Percentiles rank a stretch among this genome's conserved stretches.
These are phyloP conservation scores for Scrobipalpa atriplicella DNA, from an alignment of 2,888 invertebrate genomes.

Conservation along the genomic window DNA sequence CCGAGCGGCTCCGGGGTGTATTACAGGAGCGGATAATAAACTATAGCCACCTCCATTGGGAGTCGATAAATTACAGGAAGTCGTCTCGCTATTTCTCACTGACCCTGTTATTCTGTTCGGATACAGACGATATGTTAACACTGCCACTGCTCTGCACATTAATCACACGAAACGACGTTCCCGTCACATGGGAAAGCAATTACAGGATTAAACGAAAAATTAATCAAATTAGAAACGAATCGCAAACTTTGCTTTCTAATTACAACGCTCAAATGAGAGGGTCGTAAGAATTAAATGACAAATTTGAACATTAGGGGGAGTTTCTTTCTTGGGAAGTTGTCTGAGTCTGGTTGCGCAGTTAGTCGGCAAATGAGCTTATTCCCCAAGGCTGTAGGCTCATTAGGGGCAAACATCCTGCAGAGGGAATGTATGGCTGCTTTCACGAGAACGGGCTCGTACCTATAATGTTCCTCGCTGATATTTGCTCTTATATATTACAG, in stretches of 20 bases:
- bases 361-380: constrained; percentile 70
- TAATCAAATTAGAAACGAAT: constrained; percentile 4
- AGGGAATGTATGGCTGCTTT: constrained; percentile 49
- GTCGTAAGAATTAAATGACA: constrained; percentile 59
- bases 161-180: constrained; percentile 28
- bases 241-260: constrained; percentile 28
- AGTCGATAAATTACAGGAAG: constrained; percentile 51
- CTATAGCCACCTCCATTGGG: constrained; percentile 31
- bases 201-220: not conserved
- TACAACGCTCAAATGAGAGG: constrained; percentile 43
- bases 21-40: constrained; percentile 39
- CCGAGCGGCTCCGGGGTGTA: constrained; percentile 38
- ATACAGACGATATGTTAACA: constrained; percentile 48
- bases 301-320: constrained; percentile 60
- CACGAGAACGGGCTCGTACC: constrained; percentile 38
- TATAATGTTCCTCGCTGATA: constrained; percentile 34
- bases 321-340: constrained; percentile 55
- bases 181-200: constrained; percentile 10
- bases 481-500: constrained; percentile 13
- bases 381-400: constrained; percentile 67
- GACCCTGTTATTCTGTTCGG: constrained; percentile 52
- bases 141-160: constrained; percentile 37
- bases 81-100: constrained; percentile 47
- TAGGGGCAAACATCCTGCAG: constrained; percentile 57
- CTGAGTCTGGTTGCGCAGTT: constrained; percentile 56